phyloP scores from a whole-genome alignment of 2,113 vertebrate genomes.

The Camelus dromedarius region DNA sequence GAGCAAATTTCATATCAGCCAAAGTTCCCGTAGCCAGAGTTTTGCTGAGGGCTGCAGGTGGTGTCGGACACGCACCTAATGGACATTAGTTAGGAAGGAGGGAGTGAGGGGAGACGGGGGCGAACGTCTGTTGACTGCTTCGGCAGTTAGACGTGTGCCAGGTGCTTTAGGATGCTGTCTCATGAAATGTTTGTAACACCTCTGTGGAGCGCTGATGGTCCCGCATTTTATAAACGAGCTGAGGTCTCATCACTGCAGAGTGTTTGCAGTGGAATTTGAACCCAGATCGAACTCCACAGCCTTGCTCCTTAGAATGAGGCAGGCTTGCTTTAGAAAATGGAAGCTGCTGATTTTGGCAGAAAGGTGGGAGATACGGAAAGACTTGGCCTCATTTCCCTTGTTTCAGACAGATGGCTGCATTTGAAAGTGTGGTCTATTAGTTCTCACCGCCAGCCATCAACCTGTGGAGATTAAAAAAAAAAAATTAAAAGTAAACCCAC shows the following conservation, averaged over 20 bases:
- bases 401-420: not conserved
- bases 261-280: constrained; percentile 29
- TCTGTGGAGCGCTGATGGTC: not conserved
- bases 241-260: not conserved
- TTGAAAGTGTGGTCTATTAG: not conserved
- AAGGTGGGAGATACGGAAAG: not conserved
- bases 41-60: constrained; percentile 8
- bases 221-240: not conserved
- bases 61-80: not conserved
- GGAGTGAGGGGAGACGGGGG: not conserved
- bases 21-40: not conserved
- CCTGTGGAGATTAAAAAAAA: not conserved
- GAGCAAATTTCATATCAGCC: constrained; percentile 3
- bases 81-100: not conserved
- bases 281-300: not conserved
- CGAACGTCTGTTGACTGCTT: not conserved
- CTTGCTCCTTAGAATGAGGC: not conserved
- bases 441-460: not conserved
- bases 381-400: not conserved
- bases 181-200: not conserved
- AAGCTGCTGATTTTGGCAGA: constrained; percentile 26
- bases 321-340: not conserved
- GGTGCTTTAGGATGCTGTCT: not conserved
- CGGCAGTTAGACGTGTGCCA: not conserved
- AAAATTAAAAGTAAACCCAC: not conserved